Evolutionary conservation across 2,797 vertebrate genomes (phyloP).

Genomic region (Bufotes viridis): DNA sequence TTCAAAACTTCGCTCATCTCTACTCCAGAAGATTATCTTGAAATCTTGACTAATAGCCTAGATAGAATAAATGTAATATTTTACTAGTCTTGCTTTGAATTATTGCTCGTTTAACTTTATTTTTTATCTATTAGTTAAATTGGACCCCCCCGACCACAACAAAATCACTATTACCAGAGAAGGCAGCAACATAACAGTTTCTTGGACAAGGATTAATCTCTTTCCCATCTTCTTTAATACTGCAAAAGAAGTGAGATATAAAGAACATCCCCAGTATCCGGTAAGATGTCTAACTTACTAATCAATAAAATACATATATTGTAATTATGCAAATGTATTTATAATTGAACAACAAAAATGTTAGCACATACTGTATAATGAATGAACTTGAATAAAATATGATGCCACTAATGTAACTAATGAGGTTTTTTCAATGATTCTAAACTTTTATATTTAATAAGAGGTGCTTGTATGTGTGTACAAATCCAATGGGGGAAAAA

Average conservation of each 20-base stretch:
- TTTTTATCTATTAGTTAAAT: constrained; percentile 31
- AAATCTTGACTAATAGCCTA: background rate
- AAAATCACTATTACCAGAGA: constrained; percentile 4
- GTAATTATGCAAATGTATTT: background rate
- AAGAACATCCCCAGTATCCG: background rate
- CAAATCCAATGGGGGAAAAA: background rate
- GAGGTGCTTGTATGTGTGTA: background rate
- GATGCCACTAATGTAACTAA: background rate
- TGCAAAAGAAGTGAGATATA: constrained; percentile 6
- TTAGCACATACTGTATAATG: no score
- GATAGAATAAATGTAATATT: background rate
- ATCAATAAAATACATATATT: background rate
- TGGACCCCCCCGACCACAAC: constrained; percentile 35
- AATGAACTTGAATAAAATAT: background rate
- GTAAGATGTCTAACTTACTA: constrained; percentile 20
- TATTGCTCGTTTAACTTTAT: background rate
- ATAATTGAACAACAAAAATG: background rate
- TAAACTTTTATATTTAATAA: background rate
- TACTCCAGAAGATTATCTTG: background rate
- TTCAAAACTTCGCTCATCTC: background rate
- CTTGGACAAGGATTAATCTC: constrained; percentile 28
- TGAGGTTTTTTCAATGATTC: no score
- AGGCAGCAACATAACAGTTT: constrained; percentile 1
- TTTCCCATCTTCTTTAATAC: background rate
- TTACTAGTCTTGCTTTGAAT: background rate